Percentiles rank a stretch among this genome's conserved stretches.
Evolutionary conservation across 2,113 vertebrate genomes (phyloP).

Genomic region (Pelodiscus sinensis): DNA sequence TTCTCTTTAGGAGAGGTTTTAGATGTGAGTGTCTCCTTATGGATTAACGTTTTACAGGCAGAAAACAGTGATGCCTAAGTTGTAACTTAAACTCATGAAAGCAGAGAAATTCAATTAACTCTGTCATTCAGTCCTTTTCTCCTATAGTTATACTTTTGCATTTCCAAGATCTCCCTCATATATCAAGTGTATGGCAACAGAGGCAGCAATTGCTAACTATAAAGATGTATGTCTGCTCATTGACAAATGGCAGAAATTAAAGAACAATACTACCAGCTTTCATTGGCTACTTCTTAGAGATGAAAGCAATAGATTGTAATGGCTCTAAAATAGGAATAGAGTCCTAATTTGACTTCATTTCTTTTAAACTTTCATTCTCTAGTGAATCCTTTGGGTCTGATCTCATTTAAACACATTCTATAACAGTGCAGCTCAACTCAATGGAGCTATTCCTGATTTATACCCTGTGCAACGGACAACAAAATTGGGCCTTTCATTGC

Average conservation of each 20-base stretch:
- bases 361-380: neutral
- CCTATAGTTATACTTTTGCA: neutral
- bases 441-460: neutral
- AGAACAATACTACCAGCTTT: neutral
- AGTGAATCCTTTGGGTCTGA: neutral
- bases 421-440: neutral
- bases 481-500: neutral
- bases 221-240: neutral
- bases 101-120: neutral
- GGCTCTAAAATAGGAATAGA: neutral
- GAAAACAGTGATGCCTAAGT: neutral
- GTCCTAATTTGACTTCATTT: neutral
- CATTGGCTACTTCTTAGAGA: neutral
- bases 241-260: neutral
- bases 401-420: neutral
- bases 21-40: neutral
- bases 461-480: neutral
- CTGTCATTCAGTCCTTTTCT: neutral
- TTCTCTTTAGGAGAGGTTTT: neutral
- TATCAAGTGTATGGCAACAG: no score
- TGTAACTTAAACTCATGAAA: neutral
- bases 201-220: neutral
- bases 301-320: neutral
- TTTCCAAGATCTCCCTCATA: neutral
- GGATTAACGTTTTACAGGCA: neutral